A percentile compares a stretch with the other conserved stretches of the same genome.
Evolutionary conservation across 1,140 invertebrate genomes (phyloP).

Genomic region (Aricia agestis): DNA sequence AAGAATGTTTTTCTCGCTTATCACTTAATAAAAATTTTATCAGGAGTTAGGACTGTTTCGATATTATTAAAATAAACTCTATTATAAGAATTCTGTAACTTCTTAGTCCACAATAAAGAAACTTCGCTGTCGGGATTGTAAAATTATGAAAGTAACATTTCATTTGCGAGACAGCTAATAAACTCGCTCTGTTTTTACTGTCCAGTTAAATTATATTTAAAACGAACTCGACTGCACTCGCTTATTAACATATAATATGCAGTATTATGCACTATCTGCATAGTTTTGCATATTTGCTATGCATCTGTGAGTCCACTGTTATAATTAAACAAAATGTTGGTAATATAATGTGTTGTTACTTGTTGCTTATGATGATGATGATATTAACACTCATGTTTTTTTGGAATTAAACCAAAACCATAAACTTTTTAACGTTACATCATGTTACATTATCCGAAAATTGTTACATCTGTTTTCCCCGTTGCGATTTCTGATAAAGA

Average conservation of each 20-base stretch:
- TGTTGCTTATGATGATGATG: neutral
- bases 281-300: neutral
- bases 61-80: neutral
- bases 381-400: no score
- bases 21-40: no score
- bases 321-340: neutral
- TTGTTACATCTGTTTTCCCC: no score
- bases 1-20: no score
- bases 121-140: neutral
- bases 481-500: no score
- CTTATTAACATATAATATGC: neutral
- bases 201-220: neutral
- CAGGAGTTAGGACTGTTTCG: no score
- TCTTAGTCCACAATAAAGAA: neutral
- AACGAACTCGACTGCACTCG: neutral
- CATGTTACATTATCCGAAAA: neutral
- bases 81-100: no score
- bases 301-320: neutral
- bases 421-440: neutral
- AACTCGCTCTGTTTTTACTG: neutral
- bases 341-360: neutral
- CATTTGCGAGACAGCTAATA: neutral
- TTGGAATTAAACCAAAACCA: no score
- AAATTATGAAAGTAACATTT: constrained; percentile 1
- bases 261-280: neutral